A percentile compares a stretch with the other conserved stretches of the same genome.
These are phyloP conservation scores for Sarcophaga rosellei DNA, from an alignment of 2,888 invertebrate genomes.

Conservation along the genomic window DNA sequence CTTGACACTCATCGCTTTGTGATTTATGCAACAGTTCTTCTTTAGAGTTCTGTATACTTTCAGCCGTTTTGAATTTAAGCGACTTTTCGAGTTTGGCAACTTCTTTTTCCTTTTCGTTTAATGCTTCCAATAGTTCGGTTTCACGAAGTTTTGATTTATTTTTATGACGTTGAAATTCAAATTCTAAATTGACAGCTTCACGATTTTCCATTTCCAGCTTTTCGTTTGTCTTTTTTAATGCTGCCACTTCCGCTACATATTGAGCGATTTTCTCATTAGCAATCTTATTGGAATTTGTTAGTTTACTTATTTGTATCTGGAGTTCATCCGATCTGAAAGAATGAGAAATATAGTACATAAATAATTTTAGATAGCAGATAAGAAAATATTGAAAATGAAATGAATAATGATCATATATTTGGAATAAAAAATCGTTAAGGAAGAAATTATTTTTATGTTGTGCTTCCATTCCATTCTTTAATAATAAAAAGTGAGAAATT, in stretches of 20 bases:
- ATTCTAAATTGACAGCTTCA: constrained; percentile 80
- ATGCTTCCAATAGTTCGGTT: constrained; percentile 82
- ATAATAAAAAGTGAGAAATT: too few species aligned
- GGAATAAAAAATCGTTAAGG: too few species aligned
- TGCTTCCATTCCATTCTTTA: too few species aligned
- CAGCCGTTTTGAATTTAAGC: constrained; percentile 69
- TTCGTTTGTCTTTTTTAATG: constrained; percentile 71
- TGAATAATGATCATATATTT: too few species aligned
- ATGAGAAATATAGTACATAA: not conserved
- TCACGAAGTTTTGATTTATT: constrained; percentile 83
- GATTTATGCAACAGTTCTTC: constrained; percentile 74
- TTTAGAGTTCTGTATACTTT: constrained; percentile 73
- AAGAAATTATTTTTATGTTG: too few species aligned
- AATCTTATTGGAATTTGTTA: constrained; percentile 71
- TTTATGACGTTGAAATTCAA: constrained; percentile 82
- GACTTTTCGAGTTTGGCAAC: constrained; percentile 72
- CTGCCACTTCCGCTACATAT: constrained; percentile 80
- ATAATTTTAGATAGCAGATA: not conserved
- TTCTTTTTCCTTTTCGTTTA: constrained; percentile 80
- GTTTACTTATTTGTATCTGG: constrained; percentile 69
- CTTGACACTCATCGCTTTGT: constrained; percentile 36
- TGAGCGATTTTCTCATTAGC: constrained; percentile 81
- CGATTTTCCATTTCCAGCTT: constrained; percentile 76
- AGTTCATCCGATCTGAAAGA: constrained; percentile 72
- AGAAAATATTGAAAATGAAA: not conserved